phyloP scores from a whole-genome alignment of 2,888 invertebrate species.

The Lamellibrachia satsuma region DNA sequence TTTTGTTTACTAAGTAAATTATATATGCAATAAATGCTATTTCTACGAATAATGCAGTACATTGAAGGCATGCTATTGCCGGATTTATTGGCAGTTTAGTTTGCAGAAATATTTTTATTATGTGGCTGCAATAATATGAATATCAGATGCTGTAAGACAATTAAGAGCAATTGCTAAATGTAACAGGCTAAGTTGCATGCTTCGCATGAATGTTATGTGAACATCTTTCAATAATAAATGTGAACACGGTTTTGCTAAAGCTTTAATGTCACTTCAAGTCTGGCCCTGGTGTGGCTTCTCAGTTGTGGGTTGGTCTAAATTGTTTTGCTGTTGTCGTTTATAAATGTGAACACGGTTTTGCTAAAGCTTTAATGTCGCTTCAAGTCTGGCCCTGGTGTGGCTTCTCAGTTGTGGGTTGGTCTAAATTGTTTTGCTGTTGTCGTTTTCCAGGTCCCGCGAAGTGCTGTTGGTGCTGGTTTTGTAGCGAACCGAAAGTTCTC shows the following conservation, averaged over 20 bases:
- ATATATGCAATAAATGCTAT: not conserved
- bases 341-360: not conserved
- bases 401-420: not conserved
- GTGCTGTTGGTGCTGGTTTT: slow-evolving; percentile 61
- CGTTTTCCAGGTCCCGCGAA: slow-evolving; percentile 53
- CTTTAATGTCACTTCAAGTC: not conserved
- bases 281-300: not conserved
- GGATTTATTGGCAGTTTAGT: too few species aligned
- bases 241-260: not conserved
- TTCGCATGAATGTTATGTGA: too few species aligned
- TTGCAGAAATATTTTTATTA: too few species aligned
- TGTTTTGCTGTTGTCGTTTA: slow-evolving; percentile 20
- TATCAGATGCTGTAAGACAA: too few species aligned
- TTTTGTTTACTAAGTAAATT: not conserved
- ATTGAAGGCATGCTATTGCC: not conserved
- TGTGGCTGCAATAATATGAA: too few species aligned
- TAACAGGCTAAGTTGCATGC: too few species aligned
- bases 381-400: not conserved
- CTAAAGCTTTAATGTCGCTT: not conserved
- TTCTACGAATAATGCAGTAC: not conserved
- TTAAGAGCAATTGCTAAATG: too few species aligned
- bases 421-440: not conserved
- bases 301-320: not conserved
- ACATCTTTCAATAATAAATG: too few species aligned
- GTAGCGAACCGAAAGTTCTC: slow-evolving; percentile 59